Evolutionary conservation across 2,113 vertebrate species (phyloP).

Genomic region (Oncorhynchus clarkii): DNA sequence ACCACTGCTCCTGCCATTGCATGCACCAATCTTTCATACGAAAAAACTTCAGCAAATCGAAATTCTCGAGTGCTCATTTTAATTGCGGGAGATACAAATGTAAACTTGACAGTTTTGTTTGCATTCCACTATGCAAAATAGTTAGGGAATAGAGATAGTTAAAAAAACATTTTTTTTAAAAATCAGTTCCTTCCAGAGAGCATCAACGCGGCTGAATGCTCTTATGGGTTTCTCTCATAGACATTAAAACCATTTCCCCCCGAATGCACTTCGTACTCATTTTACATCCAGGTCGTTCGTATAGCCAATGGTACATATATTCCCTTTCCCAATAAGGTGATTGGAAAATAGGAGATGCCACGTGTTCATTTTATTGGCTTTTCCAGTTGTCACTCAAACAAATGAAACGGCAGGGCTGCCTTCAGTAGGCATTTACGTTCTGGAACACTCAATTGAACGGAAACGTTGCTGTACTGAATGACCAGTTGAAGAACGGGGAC

Average conservation of each 20-base stretch:
- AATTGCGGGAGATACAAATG: not conserved
- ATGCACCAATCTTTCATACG: conserved; percentile 89
- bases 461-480: too few relatives aligned
- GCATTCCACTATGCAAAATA: too few relatives aligned
- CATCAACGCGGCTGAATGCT: too few relatives aligned
- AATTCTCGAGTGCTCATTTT: conserved; percentile 50
- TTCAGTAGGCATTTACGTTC: too few relatives aligned
- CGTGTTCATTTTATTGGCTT: not conserved
- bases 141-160: too few relatives aligned
- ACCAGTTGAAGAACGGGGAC: too few relatives aligned
- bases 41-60: conserved; percentile 63
- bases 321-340: not conserved
- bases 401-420: not conserved
- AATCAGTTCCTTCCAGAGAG: too few relatives aligned
- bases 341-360: not conserved
- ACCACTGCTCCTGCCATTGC: conserved; percentile 89
- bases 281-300: not conserved
- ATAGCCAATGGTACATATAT: not conserved
- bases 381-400: not conserved
- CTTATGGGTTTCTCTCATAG: too few relatives aligned
- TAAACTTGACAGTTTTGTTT: too few relatives aligned
- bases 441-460: too few relatives aligned
- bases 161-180: too few relatives aligned
- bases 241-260: too few relatives aligned
- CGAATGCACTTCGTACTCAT: not conserved